Percentiles rank a stretch among this genome's conserved stretches.
These are phyloP conservation scores for Bradypodion pumilum DNA, from an alignment of 2,797 vertebrate genomes.

Conservation along the genomic window DNA sequence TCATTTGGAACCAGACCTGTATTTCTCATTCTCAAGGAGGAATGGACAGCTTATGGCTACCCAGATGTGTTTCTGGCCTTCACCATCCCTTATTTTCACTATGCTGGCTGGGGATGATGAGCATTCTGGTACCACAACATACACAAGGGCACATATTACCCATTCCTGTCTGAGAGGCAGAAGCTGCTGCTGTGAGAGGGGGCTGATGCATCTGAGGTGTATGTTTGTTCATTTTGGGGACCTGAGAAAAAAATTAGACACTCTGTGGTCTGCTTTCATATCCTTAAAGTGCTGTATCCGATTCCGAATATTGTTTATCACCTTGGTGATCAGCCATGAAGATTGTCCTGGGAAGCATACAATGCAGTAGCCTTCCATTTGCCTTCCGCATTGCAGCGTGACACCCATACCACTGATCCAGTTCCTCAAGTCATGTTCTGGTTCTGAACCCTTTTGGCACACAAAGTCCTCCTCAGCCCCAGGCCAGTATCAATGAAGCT, in stretches of 20 bases:
- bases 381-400: no score
- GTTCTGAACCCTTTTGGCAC: no score
- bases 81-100: background rate
- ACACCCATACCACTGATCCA: no score
- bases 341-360: no score
- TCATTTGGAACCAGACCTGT: background rate
- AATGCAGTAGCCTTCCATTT: no score
- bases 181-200: background rate
- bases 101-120: background rate
- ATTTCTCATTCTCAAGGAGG: background rate
- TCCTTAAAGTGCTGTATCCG: no score
- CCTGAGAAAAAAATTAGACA: background rate
- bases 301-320: no score
- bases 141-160: background rate
- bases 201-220: background rate
- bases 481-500: no score
- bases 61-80: background rate
- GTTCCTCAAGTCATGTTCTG: no score
- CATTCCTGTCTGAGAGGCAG: background rate
- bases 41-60: background rate
- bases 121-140: background rate
- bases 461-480: no score
- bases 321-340: no score
- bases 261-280: no score
- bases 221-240: background rate